A percentile compares a stretch with the other conserved stretches of the same genome.
Conservation (phyloP, 2,797 vertebrate genomes). For the Vireo griseus region DNA sequence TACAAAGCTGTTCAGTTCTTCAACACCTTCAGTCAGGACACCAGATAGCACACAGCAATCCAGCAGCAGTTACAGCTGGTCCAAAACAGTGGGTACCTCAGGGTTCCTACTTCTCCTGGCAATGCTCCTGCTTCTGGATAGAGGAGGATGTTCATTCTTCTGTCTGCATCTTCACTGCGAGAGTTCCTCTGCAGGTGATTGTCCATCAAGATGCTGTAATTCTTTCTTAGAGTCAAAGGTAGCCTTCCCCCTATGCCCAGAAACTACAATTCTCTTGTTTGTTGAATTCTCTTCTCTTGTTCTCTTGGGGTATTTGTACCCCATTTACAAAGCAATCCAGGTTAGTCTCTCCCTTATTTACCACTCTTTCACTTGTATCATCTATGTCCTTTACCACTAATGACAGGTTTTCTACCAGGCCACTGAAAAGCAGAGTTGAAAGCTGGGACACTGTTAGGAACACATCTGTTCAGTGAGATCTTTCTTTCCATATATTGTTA, state of each 20-base stretch:
- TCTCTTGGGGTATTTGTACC: not conserved
- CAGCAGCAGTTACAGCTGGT: not conserved
- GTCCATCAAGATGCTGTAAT: not conserved
- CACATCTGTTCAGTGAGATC: not conserved
- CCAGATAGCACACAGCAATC: not conserved
- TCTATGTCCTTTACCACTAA: not conserved
- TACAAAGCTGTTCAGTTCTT: not conserved
- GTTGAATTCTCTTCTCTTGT: not conserved
- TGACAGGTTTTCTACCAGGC: not conserved
- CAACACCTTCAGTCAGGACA: not conserved
- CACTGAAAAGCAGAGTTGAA: not conserved
- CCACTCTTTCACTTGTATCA: not conserved
- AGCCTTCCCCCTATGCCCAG: not conserved
- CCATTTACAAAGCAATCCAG: not conserved
- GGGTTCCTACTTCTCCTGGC: not conserved
- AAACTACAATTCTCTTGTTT: not conserved
- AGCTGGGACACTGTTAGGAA: not conserved
- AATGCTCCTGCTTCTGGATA: not conserved
- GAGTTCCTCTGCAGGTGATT: not conserved
- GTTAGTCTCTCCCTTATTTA: not conserved
- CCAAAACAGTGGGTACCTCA: not conserved
- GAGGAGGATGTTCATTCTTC: not conserved
- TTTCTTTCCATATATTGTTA: not conserved
- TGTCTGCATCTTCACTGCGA: not conserved
- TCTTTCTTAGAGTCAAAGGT: not conserved